A percentile compares a stretch with the other conserved stretches of the same genome.
Evolutionary conservation across 2,888 invertebrate genomes (phyloP).

Genomic region (Drepana falcataria): DNA sequence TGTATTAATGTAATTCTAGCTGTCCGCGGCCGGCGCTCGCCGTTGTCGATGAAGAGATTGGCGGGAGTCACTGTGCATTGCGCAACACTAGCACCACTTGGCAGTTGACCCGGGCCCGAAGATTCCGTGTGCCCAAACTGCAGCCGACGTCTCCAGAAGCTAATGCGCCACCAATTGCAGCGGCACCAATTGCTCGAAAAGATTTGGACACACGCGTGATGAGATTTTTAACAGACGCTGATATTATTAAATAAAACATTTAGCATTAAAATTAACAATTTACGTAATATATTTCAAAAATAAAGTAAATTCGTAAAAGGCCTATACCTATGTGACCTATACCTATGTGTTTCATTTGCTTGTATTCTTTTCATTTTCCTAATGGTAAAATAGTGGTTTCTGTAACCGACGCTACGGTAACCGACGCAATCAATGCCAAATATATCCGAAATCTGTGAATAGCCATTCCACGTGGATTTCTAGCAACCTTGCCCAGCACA

Average conservation of each 20-base stretch:
- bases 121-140: constrained; percentile 52
- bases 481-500: too few species aligned
- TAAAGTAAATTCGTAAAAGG: background rate
- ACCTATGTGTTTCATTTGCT: too few species aligned
- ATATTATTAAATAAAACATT: constrained; percentile 3
- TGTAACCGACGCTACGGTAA: too few species aligned
- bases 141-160: constrained; percentile 48
- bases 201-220: constrained; percentile 56
- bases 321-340: background rate
- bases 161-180: constrained; percentile 46
- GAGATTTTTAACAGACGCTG: constrained; percentile 39
- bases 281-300: background rate
- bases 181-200: constrained; percentile 51
- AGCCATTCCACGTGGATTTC: too few species aligned
- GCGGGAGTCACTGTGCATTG: constrained; percentile 35
- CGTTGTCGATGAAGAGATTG: constrained; percentile 44
- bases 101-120: constrained; percentile 64
- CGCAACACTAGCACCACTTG: constrained; percentile 54
- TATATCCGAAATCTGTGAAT: too few species aligned
- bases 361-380: too few species aligned
- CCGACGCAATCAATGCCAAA: too few species aligned
- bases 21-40: constrained; percentile 47
- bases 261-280: constrained; percentile 5
- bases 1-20: constrained; percentile 27
- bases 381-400: too few species aligned